Base-by-base conservation (phyloP, 2,888 invertebrate genomes). In the Cybosia mesomella region DNA sequence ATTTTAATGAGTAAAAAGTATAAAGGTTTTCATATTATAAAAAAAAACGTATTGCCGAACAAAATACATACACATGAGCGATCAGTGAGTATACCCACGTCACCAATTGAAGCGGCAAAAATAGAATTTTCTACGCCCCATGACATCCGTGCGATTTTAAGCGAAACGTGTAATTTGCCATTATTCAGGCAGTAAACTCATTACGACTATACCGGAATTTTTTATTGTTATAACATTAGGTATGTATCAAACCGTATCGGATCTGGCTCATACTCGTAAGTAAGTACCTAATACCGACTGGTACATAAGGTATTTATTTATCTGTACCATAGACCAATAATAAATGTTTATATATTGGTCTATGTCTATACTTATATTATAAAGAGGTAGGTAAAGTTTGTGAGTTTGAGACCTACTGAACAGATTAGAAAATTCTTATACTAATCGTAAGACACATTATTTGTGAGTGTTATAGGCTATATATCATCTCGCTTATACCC, bases 131-230 rank as follows among this genome's bases (percentile, higher is more conserved):
- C 28, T n/a, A 58, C 58, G 58, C 18, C 7, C 24, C 58, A 58
- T 32, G 58, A 28, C 32, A 58, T 58, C 58, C 58, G 58, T 58
- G 32, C 58, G 28, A 58, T 32, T 24, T 58, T 58, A 32, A 32
- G 58, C 11, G 58, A 58, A 58, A 58, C 58, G 32, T n/a, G 32
- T 58, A 58, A 32, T 58, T 58, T 10, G 58, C 18, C n/a, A 58
- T 58, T 58, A 58, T 58, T 58, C n/a, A 32, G n/a, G 18, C 32
- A 34, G 58, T 58, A 58, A 49, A 32, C 18, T 58, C 58, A 58
- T 32, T 58, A 28, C 32, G 18, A 18, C 58, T 34, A 58, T 58
- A n/a, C 2, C 58, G 2, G 18, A 32, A 13, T 58, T 32, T 32
- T 58, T 58, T 18, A 49, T 49, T 49, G 49, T 49, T 49, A 49